A percentile compares a stretch with the other conserved stretches of the same genome.
phyloP scores from a whole-genome alignment of 2,113 vertebrate genomes.

The Sceloporus tristichus region DNA sequence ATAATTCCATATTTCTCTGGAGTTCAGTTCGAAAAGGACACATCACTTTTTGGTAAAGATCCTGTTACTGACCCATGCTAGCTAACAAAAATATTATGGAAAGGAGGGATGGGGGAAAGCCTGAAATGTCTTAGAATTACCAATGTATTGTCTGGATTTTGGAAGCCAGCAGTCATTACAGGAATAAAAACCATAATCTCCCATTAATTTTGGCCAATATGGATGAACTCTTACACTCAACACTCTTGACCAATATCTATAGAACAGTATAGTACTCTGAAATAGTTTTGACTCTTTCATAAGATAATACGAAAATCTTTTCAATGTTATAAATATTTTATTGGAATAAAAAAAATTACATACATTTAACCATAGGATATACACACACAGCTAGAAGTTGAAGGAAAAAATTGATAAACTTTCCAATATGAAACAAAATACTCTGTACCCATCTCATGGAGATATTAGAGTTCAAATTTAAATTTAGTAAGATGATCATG shows the following conservation, averaged over 20 bases:
- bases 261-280: background rate
- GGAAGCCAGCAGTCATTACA: no score
- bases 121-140: no score
- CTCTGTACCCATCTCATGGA: slow-evolving; percentile 91
- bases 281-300: background rate
- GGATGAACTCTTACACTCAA: background rate
- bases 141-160: no score
- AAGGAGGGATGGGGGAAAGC: no score
- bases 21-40: background rate
- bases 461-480: slow-evolving; percentile 81
- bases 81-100: no score
- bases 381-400: slow-evolving; percentile 79
- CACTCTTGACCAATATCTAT: background rate
- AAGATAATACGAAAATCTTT: slow-evolving; percentile 4
- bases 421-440: slow-evolving; percentile 98
- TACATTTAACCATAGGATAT: slow-evolving; percentile 93
- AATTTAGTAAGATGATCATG: slow-evolving; percentile 78
- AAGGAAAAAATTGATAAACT: slow-evolving; percentile 87
- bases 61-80: no score
- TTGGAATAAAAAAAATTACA: slow-evolving; percentile 81
- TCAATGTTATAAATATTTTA: slow-evolving; percentile 81
- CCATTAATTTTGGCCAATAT: no score
- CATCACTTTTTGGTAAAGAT: no score
- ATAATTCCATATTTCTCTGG: background rate
- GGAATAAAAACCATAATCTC: no score